phyloP scores from a whole-genome alignment of 2,797 vertebrate genomes.

The Momotus momota region DNA sequence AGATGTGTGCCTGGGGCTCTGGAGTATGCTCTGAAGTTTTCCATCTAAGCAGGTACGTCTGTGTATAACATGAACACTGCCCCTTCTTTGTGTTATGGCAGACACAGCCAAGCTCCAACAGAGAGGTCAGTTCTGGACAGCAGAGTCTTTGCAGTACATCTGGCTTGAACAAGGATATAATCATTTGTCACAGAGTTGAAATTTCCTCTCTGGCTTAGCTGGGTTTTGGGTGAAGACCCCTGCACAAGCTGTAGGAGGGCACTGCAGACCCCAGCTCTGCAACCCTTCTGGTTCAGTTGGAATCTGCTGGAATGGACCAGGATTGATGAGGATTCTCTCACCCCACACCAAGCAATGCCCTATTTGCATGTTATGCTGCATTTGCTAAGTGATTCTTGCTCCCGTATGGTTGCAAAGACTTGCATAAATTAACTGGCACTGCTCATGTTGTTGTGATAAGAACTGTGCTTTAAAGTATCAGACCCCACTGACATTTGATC shows the following conservation, averaged over 20 bases:
- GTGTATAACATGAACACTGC: not conserved
- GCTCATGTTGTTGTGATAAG: not conserved
- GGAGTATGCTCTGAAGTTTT: not conserved
- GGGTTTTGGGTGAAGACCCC: not conserved
- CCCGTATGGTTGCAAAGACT: not conserved
- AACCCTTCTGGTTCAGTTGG: not conserved
- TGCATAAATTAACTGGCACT: not conserved
- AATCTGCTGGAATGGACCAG: not conserved
- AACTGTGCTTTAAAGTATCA: not conserved
- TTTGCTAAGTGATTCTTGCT: not conserved
- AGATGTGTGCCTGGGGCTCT: not conserved
- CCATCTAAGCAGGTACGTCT: not conserved
- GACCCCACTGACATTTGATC: not conserved
- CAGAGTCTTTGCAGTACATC: not conserved
- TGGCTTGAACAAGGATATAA: not conserved
- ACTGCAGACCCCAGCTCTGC: not conserved
- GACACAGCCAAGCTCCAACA: not conserved
- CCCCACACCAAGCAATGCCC: not conserved
- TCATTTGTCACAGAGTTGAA: not conserved
- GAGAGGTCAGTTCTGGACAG: not conserved
- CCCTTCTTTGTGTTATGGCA: not conserved
- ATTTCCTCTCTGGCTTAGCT: not conserved
- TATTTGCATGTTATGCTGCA: accelerated
- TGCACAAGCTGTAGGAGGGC: not conserved
- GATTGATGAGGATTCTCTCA: not conserved